Base-by-base conservation (phyloP, 2,797 vertebrate genomes). In the Brachyalestes nurse region DNA sequence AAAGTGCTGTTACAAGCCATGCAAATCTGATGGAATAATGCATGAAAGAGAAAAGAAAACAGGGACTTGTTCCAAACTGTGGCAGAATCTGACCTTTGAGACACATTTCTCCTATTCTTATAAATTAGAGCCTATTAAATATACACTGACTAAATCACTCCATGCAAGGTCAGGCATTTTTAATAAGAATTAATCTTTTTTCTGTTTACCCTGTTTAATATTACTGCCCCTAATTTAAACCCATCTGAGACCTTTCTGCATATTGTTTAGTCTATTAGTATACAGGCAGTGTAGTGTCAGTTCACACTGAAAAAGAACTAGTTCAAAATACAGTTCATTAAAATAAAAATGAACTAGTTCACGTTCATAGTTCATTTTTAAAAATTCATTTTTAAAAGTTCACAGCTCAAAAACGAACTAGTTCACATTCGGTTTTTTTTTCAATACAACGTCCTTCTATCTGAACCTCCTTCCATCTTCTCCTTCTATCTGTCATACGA, bases 101-200 rank as follows among this genome's bases (percentile, higher is more conserved):
- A 23, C 21, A 16, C 23, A 57, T 75, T 64, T 64, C 53, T 60
- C 73, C 14, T 79, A 70, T 75, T 79, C 64, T 64, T 62, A 69
- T 62, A 55, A 75, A 75, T 75, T 62, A 78, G 23, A 70, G 53
- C 23, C 12, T 25, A 78, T 79, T 79, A 69, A 42, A 45, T 61
- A 55, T 76, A 72, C 38, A 40, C 28, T 76, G 71, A 72, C 64
- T 16, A 16, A 6, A 14, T 61, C 28, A 76, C 21, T 75, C 62
- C 45, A 78, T 83, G 58, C 81, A 85, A 80, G 66, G 25, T 55
- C 73, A 79, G 14, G 6, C 71, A 75, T 4, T 55, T 64, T 72
- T 61, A 38, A 28, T 60, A 25, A 34, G 42, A 67, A 62, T 64
- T n/a, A 74, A 57, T 16, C 8, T 38, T 45, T 55, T 40, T 34